Conservation (phyloP, 2,888 invertebrate species). For the Euclidia mi region DNA sequence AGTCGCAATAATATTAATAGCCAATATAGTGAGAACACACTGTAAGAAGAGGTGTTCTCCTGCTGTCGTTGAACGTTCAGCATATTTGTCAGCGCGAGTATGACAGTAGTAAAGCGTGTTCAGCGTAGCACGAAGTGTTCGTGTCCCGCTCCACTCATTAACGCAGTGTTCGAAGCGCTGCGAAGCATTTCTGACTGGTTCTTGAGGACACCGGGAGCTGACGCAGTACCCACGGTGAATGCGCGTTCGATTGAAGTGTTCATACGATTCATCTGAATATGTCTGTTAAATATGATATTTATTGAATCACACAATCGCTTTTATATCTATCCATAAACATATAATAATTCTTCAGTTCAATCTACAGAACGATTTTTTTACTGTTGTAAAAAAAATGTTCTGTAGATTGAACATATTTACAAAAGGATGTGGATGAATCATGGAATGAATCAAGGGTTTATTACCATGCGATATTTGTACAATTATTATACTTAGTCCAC, state of each 20-base stretch:
- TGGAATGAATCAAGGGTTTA: too few species aligned
- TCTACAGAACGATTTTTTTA: too few species aligned
- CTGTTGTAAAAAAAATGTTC: too few species aligned
- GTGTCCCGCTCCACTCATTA: conserved; percentile 25
- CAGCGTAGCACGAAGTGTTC: conserved; percentile 46
- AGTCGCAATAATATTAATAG: conserved; percentile 55
- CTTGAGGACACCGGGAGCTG: conserved; percentile 44
- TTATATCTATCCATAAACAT: too few species aligned
- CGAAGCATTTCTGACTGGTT: conserved; percentile 18
- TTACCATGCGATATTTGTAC: too few species aligned
- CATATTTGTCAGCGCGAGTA: conserved; percentile 29
- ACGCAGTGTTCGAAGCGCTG: conserved; percentile 52
- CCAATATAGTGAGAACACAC: conserved; percentile 38
- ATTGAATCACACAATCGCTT: too few species aligned
- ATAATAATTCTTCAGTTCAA: too few species aligned
- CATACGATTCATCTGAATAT: conserved; percentile 38
- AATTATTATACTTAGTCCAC: too few species aligned
- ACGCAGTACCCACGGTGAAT: conserved; percentile 56
- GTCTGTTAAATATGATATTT: too few species aligned
- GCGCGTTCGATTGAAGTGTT: conserved; percentile 44
- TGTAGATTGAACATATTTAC: too few species aligned
- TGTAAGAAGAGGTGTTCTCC: conserved; percentile 36
- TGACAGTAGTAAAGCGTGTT: conserved; percentile 51
- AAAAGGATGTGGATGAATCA: too few species aligned
- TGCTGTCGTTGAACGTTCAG: conserved; percentile 13